A percentile compares a stretch with the other conserved stretches of the same genome.
Conservation (phyloP, 2,113 vertebrate species). For the Machaerirhynchus nigripectus region DNA sequence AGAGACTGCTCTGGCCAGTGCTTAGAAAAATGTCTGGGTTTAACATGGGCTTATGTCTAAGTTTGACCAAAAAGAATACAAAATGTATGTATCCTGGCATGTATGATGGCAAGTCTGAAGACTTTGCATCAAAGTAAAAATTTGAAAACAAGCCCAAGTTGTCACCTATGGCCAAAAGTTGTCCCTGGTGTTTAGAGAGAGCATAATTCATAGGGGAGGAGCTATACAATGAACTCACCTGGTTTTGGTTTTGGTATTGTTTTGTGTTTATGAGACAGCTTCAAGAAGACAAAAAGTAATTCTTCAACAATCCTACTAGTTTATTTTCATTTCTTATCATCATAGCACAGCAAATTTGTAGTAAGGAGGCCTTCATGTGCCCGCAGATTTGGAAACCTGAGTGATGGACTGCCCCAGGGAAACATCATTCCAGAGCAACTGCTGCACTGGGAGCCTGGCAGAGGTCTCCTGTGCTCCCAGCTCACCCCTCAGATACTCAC, state of each 20-base stretch:
- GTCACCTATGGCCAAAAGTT: not conserved
- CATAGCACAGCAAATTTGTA: not conserved
- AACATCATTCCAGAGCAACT: not conserved
- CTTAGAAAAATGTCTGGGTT: not conserved
- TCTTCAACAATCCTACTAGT: not conserved
- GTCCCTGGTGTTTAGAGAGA: not conserved
- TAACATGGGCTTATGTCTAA: accelerated
- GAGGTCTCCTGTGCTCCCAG: not conserved
- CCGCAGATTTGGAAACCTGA: not conserved
- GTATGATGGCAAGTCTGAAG: not conserved
- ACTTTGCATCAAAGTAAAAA: not conserved
- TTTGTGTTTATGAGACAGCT: not conserved
- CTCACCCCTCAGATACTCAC: accelerated
- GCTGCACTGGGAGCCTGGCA: not conserved
- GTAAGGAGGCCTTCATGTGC: accelerated
- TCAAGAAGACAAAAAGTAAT: not conserved
- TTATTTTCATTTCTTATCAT: not conserved
- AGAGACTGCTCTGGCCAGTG: not conserved
- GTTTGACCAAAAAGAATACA: not conserved
- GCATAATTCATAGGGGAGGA: not conserved
- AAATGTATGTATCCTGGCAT: not conserved
- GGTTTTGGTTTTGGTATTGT: not conserved
- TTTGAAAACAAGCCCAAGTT: not conserved
- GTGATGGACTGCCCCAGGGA: not conserved
- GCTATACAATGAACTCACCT: not conserved